Conservation (phyloP, 2,113 vertebrate species). For the Octodon degus region DNA sequence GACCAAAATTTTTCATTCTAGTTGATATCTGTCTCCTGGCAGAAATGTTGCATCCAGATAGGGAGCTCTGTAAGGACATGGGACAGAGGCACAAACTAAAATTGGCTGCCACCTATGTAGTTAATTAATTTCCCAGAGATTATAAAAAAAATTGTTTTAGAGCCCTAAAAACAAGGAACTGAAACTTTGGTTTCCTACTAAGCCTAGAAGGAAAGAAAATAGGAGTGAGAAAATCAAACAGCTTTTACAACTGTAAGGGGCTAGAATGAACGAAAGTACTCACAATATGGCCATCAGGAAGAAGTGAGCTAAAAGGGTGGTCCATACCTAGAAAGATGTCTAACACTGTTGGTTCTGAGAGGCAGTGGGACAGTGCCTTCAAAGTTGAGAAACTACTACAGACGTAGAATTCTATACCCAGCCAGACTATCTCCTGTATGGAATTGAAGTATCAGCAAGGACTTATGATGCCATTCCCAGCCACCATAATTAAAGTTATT, state of each 20-base stretch:
- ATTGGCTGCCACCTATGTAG: not conserved
- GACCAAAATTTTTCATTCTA: not conserved
- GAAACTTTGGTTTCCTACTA: not conserved
- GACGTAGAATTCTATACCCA: not conserved
- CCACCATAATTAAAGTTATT: not conserved
- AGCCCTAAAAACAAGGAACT: not conserved
- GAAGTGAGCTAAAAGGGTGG: not conserved
- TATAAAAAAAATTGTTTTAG: not conserved
- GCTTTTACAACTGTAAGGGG: not conserved
- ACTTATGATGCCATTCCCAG: not conserved
- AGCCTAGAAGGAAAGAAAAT: not conserved
- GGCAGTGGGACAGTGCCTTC: not conserved
- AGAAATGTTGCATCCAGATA: not conserved
- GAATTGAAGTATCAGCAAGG: not conserved
- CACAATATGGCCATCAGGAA: not conserved
- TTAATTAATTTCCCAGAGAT: not conserved
- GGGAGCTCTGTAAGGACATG: not conserved
- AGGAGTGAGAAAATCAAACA: constrained; percentile 19
- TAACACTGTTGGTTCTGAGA: not conserved
- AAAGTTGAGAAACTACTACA: not conserved
- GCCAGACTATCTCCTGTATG: not conserved
- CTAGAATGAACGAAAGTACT: not conserved
- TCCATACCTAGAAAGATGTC: not conserved
- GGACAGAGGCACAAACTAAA: not conserved
- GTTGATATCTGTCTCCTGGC: not conserved